Conservation (phyloP, 2,888 invertebrate species). For the Neoaliturus tenellus region DNA sequence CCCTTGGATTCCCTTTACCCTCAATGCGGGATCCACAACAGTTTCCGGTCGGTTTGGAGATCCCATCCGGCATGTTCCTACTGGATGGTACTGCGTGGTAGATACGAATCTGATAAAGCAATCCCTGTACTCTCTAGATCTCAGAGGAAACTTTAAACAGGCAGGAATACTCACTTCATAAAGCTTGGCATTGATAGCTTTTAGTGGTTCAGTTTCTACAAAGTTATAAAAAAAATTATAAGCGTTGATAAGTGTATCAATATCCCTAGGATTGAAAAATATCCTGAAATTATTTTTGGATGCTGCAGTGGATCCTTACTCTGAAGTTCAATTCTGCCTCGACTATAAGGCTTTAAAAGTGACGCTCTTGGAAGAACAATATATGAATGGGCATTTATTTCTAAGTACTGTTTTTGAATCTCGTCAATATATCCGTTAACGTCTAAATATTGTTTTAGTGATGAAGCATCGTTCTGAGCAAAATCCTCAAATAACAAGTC, state of each 20-base stretch:
- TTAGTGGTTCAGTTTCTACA: constrained; percentile 62
- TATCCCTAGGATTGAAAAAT: constrained; percentile 61
- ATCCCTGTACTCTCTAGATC: constrained; percentile 73
- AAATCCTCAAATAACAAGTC: neutral
- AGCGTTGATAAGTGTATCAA: constrained; percentile 62
- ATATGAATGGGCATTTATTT: constrained; percentile 56
- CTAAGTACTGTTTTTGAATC: constrained; percentile 28
- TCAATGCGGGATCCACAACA: constrained; percentile 75
- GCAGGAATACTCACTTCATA: constrained; percentile 75
- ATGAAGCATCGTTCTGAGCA: neutral
- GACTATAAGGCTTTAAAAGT: constrained; percentile 71
- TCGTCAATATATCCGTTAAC: neutral
- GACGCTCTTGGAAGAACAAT: constrained; percentile 67
- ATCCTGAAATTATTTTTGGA: constrained; percentile 64
- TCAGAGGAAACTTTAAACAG: constrained; percentile 71
- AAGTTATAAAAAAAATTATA: constrained; percentile 66
- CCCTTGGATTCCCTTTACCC: constrained; percentile 75
- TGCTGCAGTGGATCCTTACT: constrained; percentile 62
- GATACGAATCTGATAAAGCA: constrained; percentile 76
- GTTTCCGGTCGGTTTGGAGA: constrained; percentile 65
- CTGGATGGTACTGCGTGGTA: constrained; percentile 79
- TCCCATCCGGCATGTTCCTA: constrained; percentile 84
- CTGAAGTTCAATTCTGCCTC: constrained; percentile 62
- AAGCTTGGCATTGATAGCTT: constrained; percentile 69
- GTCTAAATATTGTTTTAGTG: neutral